These are phyloP conservation scores for Hyles euphorbiae DNA, from an alignment of 1,140 invertebrate genomes.

Conservation along the genomic window DNA sequence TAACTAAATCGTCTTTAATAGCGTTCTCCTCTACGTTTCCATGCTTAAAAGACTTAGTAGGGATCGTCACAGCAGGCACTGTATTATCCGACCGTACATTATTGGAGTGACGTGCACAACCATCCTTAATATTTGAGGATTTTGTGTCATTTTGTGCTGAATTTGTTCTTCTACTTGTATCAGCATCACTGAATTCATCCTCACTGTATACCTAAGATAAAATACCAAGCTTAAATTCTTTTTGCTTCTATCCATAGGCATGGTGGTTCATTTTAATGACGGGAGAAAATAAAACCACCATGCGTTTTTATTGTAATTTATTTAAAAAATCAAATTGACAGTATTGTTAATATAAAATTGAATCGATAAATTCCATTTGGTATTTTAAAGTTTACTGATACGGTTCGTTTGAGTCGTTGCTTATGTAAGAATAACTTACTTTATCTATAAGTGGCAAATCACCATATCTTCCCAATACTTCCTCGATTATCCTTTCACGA, in stretches of 20 bases:
- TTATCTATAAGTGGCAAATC: conserved; percentile 45
- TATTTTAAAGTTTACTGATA: not conserved
- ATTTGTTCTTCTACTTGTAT: not conserved
- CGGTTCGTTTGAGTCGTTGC: conserved; percentile 25
- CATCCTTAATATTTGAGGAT: too few species aligned
- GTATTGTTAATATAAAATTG: too few species aligned
- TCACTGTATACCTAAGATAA: conserved; percentile 24
- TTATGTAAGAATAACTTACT: conserved; percentile 47
- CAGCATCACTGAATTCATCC: not conserved
- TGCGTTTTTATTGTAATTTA: conserved; percentile 24
- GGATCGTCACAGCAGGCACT: too few species aligned
- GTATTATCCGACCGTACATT: too few species aligned
- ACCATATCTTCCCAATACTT: conserved; percentile 52
- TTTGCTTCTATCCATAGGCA: conserved; percentile 10
- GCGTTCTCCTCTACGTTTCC: too few species aligned
- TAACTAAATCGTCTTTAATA: too few species aligned
- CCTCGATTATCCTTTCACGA: conserved; percentile 52
- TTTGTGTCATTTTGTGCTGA: not conserved
- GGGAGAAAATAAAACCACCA: conserved; percentile 40
- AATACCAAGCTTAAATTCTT: conserved; percentile 12
- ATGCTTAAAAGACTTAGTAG: too few species aligned
- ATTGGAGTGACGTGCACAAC: too few species aligned
- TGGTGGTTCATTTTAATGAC: conserved; percentile 26
- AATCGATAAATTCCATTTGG: too few species aligned
- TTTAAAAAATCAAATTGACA: conserved; percentile 8